Base-by-base conservation (phyloP, 2,797 vertebrate genomes). In the Malurus leucopterus region DNA sequence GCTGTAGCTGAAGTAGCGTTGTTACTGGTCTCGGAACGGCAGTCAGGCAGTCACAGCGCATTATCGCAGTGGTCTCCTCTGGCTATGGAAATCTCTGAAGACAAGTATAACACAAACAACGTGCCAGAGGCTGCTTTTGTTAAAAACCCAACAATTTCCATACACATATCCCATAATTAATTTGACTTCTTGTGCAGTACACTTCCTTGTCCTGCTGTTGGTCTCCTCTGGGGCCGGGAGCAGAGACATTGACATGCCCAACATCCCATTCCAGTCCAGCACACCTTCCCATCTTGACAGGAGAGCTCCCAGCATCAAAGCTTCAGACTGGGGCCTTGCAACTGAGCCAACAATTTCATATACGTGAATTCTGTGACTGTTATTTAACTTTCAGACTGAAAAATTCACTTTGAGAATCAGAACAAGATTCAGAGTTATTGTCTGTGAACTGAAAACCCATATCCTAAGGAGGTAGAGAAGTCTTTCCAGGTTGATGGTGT, bases 1-100 rank as follows among this genome's bases (percentile, higher is more conserved):
- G 44, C 88, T 89, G 44, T n/a, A 86, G 75, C 61, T 86, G 62
- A 71, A 29, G 68, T 58, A 40, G n/a, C 1, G 0, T 67, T 92
- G 91, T 89, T 89, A 29, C 69, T 93, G 91, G 92, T 80, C 78
- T 88, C 58, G 83, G 67, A 92, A 71, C 1, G 0, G 64, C 80
- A 88, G 81, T 68, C 47, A n/a, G 64, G 81, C 86, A 82, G 71
- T 71, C 87, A 91, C 73, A 91, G 55, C 16, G 15, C 78, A 87
- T 93, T 88, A 79, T 87, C 81, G 59, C 54, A 80, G 89, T 0
- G 26, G 74, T 86, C 47, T 84, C 41, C 68, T 72, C 34, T 73
- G 80, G 70, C 80, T 32, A n/a, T 21, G 26, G n/a, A 85, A 68
- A 79, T 84, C 83, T 78, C 54, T 49, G 67, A 67, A 84, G 89